phyloP scores from a whole-genome alignment of 2,797 vertebrate genomes.

The Onychomys leucogaster region DNA sequence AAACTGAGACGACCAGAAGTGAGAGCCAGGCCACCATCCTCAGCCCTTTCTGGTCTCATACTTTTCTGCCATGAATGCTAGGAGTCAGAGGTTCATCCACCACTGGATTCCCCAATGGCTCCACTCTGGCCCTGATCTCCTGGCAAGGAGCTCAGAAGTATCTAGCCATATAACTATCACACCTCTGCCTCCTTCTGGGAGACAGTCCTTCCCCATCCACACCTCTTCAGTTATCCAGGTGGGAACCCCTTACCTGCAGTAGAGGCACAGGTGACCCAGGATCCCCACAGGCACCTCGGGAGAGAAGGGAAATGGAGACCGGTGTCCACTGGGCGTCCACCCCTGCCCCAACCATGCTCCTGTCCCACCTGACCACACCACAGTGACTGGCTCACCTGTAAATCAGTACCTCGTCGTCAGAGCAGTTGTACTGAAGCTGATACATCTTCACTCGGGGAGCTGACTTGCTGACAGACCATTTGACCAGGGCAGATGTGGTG shows the following conservation, averaged over 20 bases:
- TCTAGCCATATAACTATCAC: fast-evolving
- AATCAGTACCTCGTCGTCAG: conserved; percentile 97
- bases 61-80: not conserved
- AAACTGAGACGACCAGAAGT: conserved; percentile 51
- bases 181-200: fast-evolving
- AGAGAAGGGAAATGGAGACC: not conserved
- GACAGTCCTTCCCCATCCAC: fast-evolving
- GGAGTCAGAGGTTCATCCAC: not conserved
- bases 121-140: not conserved
- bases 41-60: not conserved
- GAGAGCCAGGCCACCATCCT: not conserved
- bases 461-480: conserved; percentile 96
- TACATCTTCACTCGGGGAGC: conserved; percentile 99
- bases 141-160: not conserved
- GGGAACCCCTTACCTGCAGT: not conserved
- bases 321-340: not conserved
- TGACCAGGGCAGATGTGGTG: conserved; percentile 94
- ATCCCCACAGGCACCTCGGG: not conserved
- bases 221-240: not conserved
- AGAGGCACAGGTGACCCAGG: not conserved
- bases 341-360: not conserved
- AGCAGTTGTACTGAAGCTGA: conserved; percentile 99
- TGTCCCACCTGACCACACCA: not conserved
- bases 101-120: not conserved
- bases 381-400: conserved; percentile 93